These are phyloP conservation scores for Thyatira batis DNA, from an alignment of 2,888 invertebrate species.

Conservation along the genomic window DNA sequence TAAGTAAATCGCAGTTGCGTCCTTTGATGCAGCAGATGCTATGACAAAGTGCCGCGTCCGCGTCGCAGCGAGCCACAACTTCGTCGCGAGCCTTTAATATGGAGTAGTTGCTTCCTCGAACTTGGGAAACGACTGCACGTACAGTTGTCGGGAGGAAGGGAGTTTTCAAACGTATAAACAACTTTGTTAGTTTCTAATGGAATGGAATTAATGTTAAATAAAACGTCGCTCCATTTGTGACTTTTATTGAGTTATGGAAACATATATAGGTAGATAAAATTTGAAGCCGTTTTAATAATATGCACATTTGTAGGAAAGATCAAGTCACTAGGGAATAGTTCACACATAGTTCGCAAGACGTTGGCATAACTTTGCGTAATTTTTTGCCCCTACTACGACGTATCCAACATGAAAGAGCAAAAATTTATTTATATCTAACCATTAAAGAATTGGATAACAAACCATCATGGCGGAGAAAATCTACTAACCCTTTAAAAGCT, in stretches of 20 bases:
- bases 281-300: constrained; percentile 22
- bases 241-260: constrained; percentile 28
- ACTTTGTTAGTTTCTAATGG: constrained; percentile 56
- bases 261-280: constrained; percentile 25
- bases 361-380: constrained; percentile 45
- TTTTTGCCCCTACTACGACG: constrained; percentile 37
- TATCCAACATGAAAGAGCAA: constrained; percentile 31
- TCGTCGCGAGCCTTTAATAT: constrained; percentile 59
- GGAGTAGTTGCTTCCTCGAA: constrained; percentile 57
- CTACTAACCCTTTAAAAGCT: constrained; percentile 48
- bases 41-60: constrained; percentile 54
- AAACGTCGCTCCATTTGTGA: constrained; percentile 36
- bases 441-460: constrained; percentile 42
- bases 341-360: constrained; percentile 49
- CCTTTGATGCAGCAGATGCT: constrained; percentile 55
- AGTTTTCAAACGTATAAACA: constrained; percentile 57
- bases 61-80: constrained; percentile 50
- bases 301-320: constrained; percentile 35
- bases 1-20: constrained; percentile 35
- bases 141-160: constrained; percentile 42
- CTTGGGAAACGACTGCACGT: constrained; percentile 57
- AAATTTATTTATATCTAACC: constrained; percentile 27
- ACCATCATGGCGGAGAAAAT: constrained; percentile 44
- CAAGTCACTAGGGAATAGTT: constrained; percentile 53
- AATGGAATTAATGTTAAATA: constrained; percentile 52